These are phyloP conservation scores for Sarcophaga variegata DNA, from an alignment of 2,888 invertebrate genomes.

Conservation along the genomic window DNA sequence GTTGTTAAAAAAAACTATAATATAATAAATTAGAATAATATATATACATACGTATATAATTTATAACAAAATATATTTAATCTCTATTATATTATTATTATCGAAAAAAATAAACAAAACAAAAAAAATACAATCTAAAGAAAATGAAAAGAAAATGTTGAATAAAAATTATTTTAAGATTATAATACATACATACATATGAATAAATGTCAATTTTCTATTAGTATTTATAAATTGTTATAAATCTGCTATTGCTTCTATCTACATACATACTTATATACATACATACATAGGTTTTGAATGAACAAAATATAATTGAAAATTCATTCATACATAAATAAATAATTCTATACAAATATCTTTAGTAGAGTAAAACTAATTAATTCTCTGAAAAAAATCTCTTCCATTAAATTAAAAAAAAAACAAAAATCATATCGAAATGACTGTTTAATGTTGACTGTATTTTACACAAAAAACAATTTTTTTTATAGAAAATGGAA, in stretches of 20 bases:
- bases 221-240: slow-evolving; percentile 25
- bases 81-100: too few relatives aligned
- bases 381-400: slow-evolving; percentile 63
- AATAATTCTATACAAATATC: not conserved
- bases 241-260: slow-evolving; percentile 44
- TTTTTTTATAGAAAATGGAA: not conserved
- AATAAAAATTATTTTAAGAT: slow-evolving; percentile 33
- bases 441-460: slow-evolving; percentile 81
- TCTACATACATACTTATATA: not conserved
- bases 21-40: not conserved
- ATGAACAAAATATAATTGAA: not conserved
- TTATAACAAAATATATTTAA: not conserved
- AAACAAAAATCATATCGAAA: slow-evolving; percentile 76
- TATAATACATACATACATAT: slow-evolving; percentile 9
- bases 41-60: too few relatives aligned
- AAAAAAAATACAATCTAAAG: not conserved
- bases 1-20: not conserved
- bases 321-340: not conserved
- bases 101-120: not conserved
- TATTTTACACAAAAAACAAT: slow-evolving; percentile 73
- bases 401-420: slow-evolving; percentile 73
- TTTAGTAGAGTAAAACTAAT: slow-evolving; percentile 23
- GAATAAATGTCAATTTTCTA: slow-evolving; percentile 61
- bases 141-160: not conserved
- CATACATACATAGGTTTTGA: not conserved